phyloP scores from a whole-genome alignment of 2,797 vertebrate genomes.

The Merluccius polli region DNA sequence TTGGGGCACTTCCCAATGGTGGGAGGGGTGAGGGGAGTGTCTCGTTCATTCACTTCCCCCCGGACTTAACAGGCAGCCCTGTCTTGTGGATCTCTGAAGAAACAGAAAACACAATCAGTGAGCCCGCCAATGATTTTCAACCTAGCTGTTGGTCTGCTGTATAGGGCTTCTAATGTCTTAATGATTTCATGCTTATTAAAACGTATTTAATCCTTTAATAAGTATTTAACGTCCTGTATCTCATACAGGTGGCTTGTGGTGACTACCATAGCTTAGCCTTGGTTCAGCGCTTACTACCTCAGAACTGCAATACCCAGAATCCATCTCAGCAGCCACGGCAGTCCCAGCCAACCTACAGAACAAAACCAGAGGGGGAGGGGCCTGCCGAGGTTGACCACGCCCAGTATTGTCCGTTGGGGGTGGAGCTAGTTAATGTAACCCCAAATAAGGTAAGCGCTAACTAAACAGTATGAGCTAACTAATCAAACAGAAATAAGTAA shows the following conservation, averaged over 20 bases:
- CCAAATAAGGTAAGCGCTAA: slow-evolving; percentile 41
- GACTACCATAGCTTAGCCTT: slow-evolving; percentile 92
- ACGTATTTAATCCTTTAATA: no score
- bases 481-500: no score
- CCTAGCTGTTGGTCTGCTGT: neutral
- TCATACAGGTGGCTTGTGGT: slow-evolving; percentile 81
- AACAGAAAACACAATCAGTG: no score
- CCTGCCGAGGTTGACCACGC: slow-evolving; percentile 82
- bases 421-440: slow-evolving; percentile 78
- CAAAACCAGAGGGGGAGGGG: slow-evolving; percentile 82
- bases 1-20: no score
- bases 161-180: neutral
- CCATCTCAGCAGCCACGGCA: slow-evolving; percentile 80
- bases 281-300: slow-evolving; percentile 78
- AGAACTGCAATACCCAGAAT: slow-evolving; percentile 66
- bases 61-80: no score
- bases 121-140: no score
- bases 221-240: neutral
- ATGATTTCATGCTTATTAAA: neutral
- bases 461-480: no score
- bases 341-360: slow-evolving; percentile 77
- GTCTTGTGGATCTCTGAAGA: no score
- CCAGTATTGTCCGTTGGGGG: slow-evolving; percentile 91
- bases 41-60: no score
- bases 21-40: no score